Evolutionary conservation across 35 echinoderm and acorn worm genomes (phyloP), one percentile per base, ranked within the genome.

Genomic region (Lytechinus variegatus): DNA sequence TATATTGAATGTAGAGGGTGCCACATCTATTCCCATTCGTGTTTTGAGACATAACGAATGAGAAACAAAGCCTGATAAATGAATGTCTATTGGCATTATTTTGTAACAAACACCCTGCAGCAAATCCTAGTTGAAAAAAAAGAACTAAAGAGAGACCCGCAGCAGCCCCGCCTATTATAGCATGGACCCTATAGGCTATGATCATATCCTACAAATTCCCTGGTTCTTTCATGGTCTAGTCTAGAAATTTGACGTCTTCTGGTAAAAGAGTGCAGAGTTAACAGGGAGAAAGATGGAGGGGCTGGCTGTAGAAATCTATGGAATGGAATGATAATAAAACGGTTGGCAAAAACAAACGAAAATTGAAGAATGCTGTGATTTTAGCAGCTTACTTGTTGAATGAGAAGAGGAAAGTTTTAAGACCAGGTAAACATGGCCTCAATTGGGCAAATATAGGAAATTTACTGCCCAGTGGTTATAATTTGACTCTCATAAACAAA

Each of bases 241-340:
- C 33, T 2, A 44, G 33, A 44, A 44, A 44, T 2, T 1, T 0
- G 21, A 79, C 3, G 7, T 9, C 55, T 66, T 4, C 11, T 21
- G 61, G 61, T 16, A 21, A 21, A 21, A 24, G 7, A 1, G 24
- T 16, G 14, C 19, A 24, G 6, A 19, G 66, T 2, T 44, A 44
- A n/a, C 6, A n/a, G 19, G 66, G 66, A 7, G 61, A 71, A 3
- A 71, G 14, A 79, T 16, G 14, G 66, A 58, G 66, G 66, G 21
- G 66, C 19, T 8, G 66, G 66, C 66, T n/a, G n/a, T 79, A 24
- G 19, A 79, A 79, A 79, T 16, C 66, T 79, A 7, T 1, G 16
- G 66, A 79, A 79, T 79, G 66, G 66, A 79, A 79, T 79, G 66
- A 79, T 79, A 79, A 79, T 79, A 79, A 79, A 79, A 79, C 66